Base-by-base conservation (phyloP, 1,140 invertebrate genomes). In the Caenorhabditis inopinata region DNA sequence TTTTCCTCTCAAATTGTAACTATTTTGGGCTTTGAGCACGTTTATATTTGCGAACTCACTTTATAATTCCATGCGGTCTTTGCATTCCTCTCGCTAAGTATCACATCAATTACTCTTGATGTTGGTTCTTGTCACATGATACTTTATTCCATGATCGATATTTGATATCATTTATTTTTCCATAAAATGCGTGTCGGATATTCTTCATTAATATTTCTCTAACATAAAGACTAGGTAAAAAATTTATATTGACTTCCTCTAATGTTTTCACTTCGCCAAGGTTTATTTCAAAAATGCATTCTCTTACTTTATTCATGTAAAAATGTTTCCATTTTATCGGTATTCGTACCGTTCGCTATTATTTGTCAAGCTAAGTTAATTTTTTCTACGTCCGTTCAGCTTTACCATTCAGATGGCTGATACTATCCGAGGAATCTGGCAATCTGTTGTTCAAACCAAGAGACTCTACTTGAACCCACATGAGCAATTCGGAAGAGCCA, bases 401-500 rank as follows among this genome's bases (percentile, higher is more conserved):
- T 38, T 21, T 68, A 2, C 3, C 12, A 6, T 38, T 68, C n/a
- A 68, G 53, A 78, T 78, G 76, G 49, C 76, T 42, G 80, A 78
- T 42, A 84, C 84, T 53, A 49, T 82, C 78, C 84, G 83, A 51
- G 79, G 76, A 77, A 25, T 85, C 73, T 85, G 81, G 81, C 81
- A 85, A 51, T 76, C 74, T 12, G 73, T 85, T 51, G 79, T 84
- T 48, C 75, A 74, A 53, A 85, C 84, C 78, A 85, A 85, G 79
- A 79, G 83, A 42, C 76, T 82, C 29, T 85, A 85, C 47, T 53
- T 85, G 53, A 85, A 85, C 74, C 84, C 84, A 21, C 84, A 85
- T 49, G 84, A 85, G 74, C 84, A 85, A 53, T 85, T 85, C 76
- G 84, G 84, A 85, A 38, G 74, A 35, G 83, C 83, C 38, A 85